Evolutionary conservation across 1,140 invertebrate genomes (phyloP), one percentile per base, ranked within the genome.

Genomic region (Leptinotarsa undecemlineata): DNA sequence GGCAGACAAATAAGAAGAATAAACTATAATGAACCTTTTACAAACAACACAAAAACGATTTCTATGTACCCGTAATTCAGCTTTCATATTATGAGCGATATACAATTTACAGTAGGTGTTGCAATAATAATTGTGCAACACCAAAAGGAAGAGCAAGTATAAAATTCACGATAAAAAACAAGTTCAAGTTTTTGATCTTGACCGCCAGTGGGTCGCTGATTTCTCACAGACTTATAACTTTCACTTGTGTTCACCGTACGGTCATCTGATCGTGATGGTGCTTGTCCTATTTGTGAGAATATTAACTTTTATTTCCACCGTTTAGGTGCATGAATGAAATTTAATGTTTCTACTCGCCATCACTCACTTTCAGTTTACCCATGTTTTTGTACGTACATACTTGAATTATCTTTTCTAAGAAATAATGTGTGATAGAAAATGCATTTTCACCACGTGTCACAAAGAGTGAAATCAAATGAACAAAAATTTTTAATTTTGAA

Each of bases 221-320:
- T 76, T 76, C 75, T 74, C 75, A 76, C 74, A 73, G 72, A 73
- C 66, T 68, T 68, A 72, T 67, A 69, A 76, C 75, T 76, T 76
- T 76, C 75, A 76, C 75, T 76, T 47, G 51, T 57, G 33, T 57
- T 57, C 17, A 57, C 23, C 62, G 48, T 23, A 68, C 63, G 57
- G 66, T 64, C 60, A 62, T 64, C 48, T 33, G 15, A 68, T 42
- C 66, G 66, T 68, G 66, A 48, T 68, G 66, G 23, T 68, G 72
- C 62, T 42, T 42, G 71, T 76, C 57, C 64, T 48, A 74, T 74
- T 74, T 74, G 48, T 19, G 26, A 20, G 26, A n/a, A 19, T 73
- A 68, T 68, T 72, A 23, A 57, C 48, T 21, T 70, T 42, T 47
- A 48, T 62, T 70, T 17, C 17, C 26, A 26, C 20, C 68, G 17